Conservation (phyloP, 2,797 vertebrate genomes). For the Tachyglossus aculeatus region DNA sequence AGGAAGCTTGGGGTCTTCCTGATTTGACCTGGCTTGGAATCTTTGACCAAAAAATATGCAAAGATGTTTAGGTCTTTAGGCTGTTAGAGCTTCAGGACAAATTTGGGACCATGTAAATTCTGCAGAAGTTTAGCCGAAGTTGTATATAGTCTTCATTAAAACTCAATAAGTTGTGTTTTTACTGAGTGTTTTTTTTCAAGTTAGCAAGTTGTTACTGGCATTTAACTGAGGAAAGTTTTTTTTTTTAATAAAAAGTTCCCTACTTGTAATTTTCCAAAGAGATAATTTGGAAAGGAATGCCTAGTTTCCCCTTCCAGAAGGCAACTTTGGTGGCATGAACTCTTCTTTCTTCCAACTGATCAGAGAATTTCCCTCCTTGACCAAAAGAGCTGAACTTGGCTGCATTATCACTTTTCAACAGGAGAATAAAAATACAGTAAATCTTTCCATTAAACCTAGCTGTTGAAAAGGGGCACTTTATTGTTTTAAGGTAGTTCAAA, state of each 20-base stretch:
- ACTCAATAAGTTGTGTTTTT: accelerated
- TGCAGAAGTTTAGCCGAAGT: too few relatives aligned
- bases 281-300: neutral
- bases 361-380: neutral
- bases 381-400: conserved; percentile 15
- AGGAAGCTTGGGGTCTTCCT: neutral
- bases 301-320: neutral
- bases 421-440: conserved; percentile 35
- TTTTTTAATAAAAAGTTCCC: neutral
- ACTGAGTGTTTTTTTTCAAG: accelerated
- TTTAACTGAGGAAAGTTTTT: neutral
- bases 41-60: neutral
- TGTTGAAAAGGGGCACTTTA: conserved; percentile 33
- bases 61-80: neutral
- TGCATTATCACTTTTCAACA: conserved; percentile 22
- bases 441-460: conserved; percentile 21
- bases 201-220: neutral
- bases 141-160: neutral
- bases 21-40: neutral
- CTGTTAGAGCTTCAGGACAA: accelerated
- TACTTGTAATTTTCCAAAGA: neutral
- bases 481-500: conserved; percentile 54
- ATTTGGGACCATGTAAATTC: accelerated
- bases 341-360: neutral
- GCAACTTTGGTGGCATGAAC: neutral